Percentiles rank a stretch among this genome's conserved stretches.
Evolutionary conservation across 2,888 invertebrate genomes (phyloP).

Genomic region (Serrognathus titanus): DNA sequence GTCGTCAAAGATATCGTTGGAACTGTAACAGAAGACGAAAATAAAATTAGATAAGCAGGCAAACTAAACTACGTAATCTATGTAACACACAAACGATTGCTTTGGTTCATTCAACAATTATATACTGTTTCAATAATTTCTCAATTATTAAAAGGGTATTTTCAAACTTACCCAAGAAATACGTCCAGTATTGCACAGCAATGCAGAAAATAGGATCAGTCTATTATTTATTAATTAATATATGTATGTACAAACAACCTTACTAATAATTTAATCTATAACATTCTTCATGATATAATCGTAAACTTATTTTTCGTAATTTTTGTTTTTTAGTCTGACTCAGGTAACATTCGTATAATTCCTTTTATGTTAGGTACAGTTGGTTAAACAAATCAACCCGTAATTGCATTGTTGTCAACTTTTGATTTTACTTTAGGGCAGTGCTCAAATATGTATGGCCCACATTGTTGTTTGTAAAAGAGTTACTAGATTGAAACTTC

Average conservation of each 20-base stretch:
- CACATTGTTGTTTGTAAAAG: too few species aligned
- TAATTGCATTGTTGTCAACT: too few species aligned
- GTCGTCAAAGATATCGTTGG: not conserved
- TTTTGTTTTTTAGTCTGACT: too few species aligned
- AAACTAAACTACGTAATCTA: not conserved
- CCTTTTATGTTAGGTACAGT: too few species aligned
- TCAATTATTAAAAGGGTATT: not conserved
- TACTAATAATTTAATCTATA: not conserved
- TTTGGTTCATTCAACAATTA: too few species aligned
- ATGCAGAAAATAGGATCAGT: conserved; percentile 45
- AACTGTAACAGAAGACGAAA: conserved; percentile 7
- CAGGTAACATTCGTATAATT: too few species aligned
- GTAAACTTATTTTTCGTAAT: not conserved
- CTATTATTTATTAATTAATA: conserved; percentile 31
- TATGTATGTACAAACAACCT: conserved; percentile 14
- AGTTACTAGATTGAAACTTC: too few species aligned
- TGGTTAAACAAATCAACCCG: too few species aligned
- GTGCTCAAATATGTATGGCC: too few species aligned
- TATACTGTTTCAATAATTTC: too few species aligned
- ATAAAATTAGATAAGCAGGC: not conserved
- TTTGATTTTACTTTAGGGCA: too few species aligned
- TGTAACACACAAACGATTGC: not conserved
- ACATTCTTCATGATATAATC: not conserved
- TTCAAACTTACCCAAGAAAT: not conserved
- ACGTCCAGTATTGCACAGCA: conserved; percentile 32